phyloP scores from a whole-genome alignment of 2,888 invertebrate species.

The Drosophila ochracea region DNA sequence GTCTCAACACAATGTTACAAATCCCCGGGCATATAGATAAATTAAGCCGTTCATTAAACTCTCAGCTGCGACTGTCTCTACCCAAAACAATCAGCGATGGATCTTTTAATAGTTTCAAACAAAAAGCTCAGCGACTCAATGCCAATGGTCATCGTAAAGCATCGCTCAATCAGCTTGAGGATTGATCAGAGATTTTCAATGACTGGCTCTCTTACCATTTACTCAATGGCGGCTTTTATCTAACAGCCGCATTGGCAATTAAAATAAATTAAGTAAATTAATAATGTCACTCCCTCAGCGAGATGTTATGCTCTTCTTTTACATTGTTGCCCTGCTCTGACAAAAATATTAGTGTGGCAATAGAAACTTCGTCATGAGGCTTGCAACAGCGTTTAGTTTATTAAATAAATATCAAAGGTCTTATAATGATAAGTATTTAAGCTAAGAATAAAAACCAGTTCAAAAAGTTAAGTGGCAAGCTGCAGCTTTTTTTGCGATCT shows the following conservation, averaged over 20 bases:
- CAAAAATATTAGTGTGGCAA: not conserved
- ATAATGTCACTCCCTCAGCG: slow-evolving; percentile 78
- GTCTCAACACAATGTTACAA: slow-evolving; percentile 39
- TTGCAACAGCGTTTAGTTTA: not conserved
- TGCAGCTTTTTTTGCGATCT: not conserved
- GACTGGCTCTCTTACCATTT: slow-evolving; percentile 22
- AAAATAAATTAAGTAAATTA: slow-evolving; percentile 83
- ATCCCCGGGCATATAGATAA: slow-evolving; percentile 39
- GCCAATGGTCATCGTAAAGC: slow-evolving; percentile 67
- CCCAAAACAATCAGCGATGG: slow-evolving; percentile 51
- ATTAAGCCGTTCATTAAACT: slow-evolving; percentile 34
- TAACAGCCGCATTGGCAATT: slow-evolving; percentile 69
- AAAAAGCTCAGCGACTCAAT: slow-evolving; percentile 47
- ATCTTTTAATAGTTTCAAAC: slow-evolving; percentile 56
- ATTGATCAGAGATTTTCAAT: slow-evolving; percentile 33
- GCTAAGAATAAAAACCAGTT: not conserved
- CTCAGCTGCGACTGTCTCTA: slow-evolving; percentile 40
- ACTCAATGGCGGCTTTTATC: slow-evolving; percentile 68
- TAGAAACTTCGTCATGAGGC: not conserved
- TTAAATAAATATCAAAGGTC: not conserved
- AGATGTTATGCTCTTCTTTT: slow-evolving; percentile 2
- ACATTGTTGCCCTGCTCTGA: not conserved
- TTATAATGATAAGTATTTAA: not conserved
- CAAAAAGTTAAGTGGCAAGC: not conserved
- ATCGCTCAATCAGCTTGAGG: slow-evolving; percentile 70